These are phyloP conservation scores for Chamaea fasciata DNA, from an alignment of 2,113 vertebrate genomes.

Conservation along the genomic window DNA sequence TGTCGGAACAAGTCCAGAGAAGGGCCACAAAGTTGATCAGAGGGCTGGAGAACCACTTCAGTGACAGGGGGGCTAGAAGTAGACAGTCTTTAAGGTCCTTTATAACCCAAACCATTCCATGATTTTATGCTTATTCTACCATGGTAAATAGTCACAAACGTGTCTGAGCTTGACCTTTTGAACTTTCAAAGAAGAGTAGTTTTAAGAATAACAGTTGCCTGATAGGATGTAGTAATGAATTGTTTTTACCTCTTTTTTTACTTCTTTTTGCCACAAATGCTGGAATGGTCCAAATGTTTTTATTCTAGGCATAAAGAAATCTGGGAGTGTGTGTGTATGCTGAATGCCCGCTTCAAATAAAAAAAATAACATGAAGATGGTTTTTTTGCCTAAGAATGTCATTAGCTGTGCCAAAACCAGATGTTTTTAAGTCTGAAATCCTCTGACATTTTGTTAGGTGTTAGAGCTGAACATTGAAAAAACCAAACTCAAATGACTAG, in stretches of 20 bases:
- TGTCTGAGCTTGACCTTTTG: not conserved
- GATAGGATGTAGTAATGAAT: not conserved
- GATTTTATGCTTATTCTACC: not conserved
- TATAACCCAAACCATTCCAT: not conserved
- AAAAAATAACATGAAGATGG: not conserved
- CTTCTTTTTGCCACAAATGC: not conserved
- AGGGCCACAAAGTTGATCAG: not conserved
- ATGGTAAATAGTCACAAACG: not conserved
- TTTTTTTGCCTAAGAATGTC: not conserved
- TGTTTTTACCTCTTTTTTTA: not conserved
- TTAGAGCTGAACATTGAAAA: not conserved
- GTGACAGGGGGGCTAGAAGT: not conserved
- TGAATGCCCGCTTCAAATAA: slow-evolving; percentile 1
- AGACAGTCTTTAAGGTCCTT: not conserved
- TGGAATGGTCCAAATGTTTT: not conserved
- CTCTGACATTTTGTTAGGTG: slow-evolving; percentile 33
- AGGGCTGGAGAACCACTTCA: not conserved
- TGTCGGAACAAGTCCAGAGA: not conserved
- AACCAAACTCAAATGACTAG: not conserved
- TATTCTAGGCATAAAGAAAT: not conserved
- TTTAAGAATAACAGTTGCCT: not conserved
- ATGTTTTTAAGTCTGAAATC: slow-evolving; percentile 13
- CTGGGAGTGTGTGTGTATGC: not conserved
- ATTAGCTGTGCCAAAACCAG: slow-evolving; percentile 6
- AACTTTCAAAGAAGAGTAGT: not conserved